A percentile compares a stretch with the other conserved stretches of the same genome.
Conservation (phyloP, 2,113 vertebrate species). For the Pterocles orientalis region DNA sequence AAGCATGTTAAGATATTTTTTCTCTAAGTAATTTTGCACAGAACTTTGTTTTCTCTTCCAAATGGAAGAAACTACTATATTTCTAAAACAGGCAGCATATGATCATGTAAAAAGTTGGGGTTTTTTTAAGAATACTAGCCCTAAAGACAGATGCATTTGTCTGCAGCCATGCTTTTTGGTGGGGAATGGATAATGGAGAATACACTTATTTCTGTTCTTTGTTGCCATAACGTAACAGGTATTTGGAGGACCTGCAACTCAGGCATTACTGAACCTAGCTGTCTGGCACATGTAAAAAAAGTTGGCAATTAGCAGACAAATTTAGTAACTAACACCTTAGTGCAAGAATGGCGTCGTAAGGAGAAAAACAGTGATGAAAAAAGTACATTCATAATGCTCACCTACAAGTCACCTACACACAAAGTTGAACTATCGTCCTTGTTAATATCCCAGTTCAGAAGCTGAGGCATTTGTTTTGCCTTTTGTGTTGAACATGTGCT, state of each 20-base stretch:
- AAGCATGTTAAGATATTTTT: too few relatives aligned
- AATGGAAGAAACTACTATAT: too few relatives aligned
- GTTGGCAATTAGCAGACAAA: not conserved
- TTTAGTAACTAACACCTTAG: not conserved
- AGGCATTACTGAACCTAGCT: not conserved
- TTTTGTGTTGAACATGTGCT: rapidly evolving
- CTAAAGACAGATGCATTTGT: too few relatives aligned
- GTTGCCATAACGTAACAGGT: not conserved
- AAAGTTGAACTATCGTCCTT: not conserved
- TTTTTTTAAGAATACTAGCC: too few relatives aligned
- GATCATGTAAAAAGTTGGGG: too few relatives aligned
- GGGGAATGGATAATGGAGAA: not conserved
- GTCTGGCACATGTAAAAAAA: not conserved
- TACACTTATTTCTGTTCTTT: not conserved
- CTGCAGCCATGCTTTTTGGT: not conserved
- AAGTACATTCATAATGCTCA: rapidly evolving
- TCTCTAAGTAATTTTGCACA: too few relatives aligned
- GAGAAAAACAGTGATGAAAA: not conserved
- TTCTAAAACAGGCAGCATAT: too few relatives aligned
- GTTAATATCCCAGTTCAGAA: not conserved
- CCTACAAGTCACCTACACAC: not conserved
- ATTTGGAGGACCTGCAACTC: not conserved
- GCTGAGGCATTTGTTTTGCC: not conserved
- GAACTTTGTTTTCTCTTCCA: too few relatives aligned
- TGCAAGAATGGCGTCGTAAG: not conserved